Base-by-base conservation (phyloP, 2,113 vertebrate genomes). In the Onychostoma macrolepis region DNA sequence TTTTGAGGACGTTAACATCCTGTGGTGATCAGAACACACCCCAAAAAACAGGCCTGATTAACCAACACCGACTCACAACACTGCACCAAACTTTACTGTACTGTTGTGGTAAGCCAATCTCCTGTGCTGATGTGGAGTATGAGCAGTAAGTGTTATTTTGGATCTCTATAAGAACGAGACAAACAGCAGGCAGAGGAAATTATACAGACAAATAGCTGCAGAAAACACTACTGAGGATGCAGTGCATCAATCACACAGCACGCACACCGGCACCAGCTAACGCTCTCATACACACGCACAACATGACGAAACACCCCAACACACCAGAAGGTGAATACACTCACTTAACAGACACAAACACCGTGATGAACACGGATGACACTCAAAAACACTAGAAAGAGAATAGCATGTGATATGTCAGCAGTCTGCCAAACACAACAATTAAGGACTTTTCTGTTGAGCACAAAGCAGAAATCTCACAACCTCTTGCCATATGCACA, bases 161-260 rank as follows among this genome's bases (percentile, higher is more conserved):
- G 15, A 8, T 71, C 15, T 71, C 30, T 33, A 9, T 10, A 33
- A 71, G 30, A 38, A 36, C 6, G 79, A 50, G 17, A 48, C 13
- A 50, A 48, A 71, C 17, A 69, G 63, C 26, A 69, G 80, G 88
- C 87, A 50, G 86, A 72, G 58, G 36, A 80, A 36, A 86, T 90
- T 88, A 90, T 89, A 89, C 89, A 89, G 80, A 88, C 30, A 10
- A 87, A 75, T 41, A 75, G 63, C 87, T 24, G 12, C 72, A 72
- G 84, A 90, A 90, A 87, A 91, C 91, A 90, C 76, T 86, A 58
- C 2, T 38, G 76, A 82, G 85, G 80, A 85, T 56, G 61, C 76
- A 63, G 63, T 0, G 33, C 85, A 87, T 87, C 72, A 53, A 89
- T 90, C 85, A 86, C 76, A 69, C 80, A 53, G 30, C 81, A 74